Evolutionary conservation across 2,888 invertebrate genomes (phyloP), one percentile per base, ranked within the genome.

Genomic region (Phragmatobia fuliginosa): DNA sequence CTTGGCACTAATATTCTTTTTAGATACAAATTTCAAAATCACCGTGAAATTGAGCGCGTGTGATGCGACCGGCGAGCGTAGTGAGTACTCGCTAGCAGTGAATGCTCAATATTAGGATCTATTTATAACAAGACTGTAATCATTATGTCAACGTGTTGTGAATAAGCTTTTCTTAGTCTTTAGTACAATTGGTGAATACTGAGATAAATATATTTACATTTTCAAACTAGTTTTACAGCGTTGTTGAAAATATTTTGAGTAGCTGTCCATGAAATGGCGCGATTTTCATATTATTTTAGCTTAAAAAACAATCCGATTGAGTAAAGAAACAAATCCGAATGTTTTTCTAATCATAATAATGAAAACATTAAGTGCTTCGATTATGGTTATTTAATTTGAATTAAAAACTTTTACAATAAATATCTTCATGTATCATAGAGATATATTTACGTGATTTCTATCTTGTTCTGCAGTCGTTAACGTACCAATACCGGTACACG

Each of bases 401-500:
- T 49, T 21, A 0, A 21, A 49, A n/a, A 49, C 45, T 49, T 49
- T 0, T n/a, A n/a, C 10, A n/a, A 31, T 18, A 18, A 58, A 31
- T 7, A 18, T 28, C 5, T 31, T 28, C 10, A 18, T 18, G 16
- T 18, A 25, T 25, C 16, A 32, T 25, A 8, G 10, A 38, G 31
- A n/a, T n/a, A n/a, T n/a, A n/a, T n/a, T n/a, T n/a, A n/a, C n/a
- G n/a, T 60, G 36, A 38, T 28, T 52, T 60, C 52, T 36, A 59
- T n/a, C 33, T 49, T 11, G 58, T 59, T 41, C 31, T 45, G 62
- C 31, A 38, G 41, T 36, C 25, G 32, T 41, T 70, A 62, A 68
- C 69, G 58, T 61, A 71, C 73, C 74, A 73, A 75, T 75, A 82
- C 77, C 71, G 74, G 72, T 77, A 75, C 80, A 79, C 72, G 72